Evolutionary conservation across 2,113 vertebrate genomes (phyloP).

Genomic region (Triplophysa dalaica): DNA sequence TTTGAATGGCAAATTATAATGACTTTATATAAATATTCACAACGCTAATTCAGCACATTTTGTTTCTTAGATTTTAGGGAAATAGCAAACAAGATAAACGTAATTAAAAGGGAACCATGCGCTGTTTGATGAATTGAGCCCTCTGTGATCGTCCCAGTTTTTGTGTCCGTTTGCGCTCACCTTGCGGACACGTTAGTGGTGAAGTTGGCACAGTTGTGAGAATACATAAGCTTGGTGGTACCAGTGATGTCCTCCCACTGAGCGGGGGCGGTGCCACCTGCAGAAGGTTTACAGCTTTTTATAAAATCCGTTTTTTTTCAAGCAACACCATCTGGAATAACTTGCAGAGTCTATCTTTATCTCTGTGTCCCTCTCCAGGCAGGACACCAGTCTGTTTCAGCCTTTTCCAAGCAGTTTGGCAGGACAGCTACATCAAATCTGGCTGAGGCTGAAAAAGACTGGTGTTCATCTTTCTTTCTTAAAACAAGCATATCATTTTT

Average conservation of each 20-base stretch:
- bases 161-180: slow-evolving; percentile 67
- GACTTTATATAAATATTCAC: neutral
- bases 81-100: neutral
- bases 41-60: neutral
- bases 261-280: slow-evolving; percentile 92
- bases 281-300: slow-evolving; percentile 42
- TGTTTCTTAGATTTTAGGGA: neutral
- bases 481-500: slow-evolving; percentile 17
- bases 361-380: slow-evolving; percentile 38
- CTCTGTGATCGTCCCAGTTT: neutral
- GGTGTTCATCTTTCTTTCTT: slow-evolving; percentile 27
- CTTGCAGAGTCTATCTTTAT: slow-evolving; percentile 44
- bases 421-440: slow-evolving; percentile 36
- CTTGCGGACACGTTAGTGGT: slow-evolving; percentile 98
- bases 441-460: slow-evolving; percentile 31
- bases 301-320: slow-evolving; percentile 27
- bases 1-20: neutral
- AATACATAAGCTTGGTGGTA: slow-evolving; percentile 93
- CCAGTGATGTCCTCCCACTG: slow-evolving; percentile 99
- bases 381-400: slow-evolving; percentile 48
- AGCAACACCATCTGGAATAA: slow-evolving; percentile 51
- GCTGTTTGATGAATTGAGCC: slow-evolving; percentile 1
- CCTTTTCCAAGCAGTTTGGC: slow-evolving; percentile 48
- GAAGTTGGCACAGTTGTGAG: slow-evolving; percentile 92
- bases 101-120: neutral